Conservation (phyloP, 2,888 invertebrate species). For the Dinocampus coccinellae region DNA sequence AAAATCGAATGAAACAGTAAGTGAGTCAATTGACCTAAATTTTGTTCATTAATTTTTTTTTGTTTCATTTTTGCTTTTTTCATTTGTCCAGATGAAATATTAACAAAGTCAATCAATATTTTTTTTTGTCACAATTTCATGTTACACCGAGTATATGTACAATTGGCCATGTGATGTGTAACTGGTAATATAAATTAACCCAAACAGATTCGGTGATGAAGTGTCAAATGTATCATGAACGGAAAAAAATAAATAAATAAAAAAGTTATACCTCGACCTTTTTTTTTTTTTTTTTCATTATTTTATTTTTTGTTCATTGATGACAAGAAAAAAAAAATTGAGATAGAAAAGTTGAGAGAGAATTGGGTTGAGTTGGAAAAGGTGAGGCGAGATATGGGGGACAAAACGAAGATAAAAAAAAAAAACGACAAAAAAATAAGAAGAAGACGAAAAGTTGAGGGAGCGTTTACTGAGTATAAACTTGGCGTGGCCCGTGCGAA, state of each 20-base stretch:
- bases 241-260: not conserved
- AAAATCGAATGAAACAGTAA: not conserved
- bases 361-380: too few relatives aligned
- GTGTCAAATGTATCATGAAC: too few relatives aligned
- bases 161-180: not conserved
- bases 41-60: not conserved
- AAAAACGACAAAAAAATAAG: too few relatives aligned
- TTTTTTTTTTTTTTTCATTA: not conserved
- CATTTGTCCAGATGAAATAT: not conserved
- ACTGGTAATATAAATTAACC: not conserved
- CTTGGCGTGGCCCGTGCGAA: slow-evolving; percentile 34
- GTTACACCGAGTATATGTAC: not conserved
- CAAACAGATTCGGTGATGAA: not conserved
- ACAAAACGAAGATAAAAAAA: too few relatives aligned
- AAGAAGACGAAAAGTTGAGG: slow-evolving; percentile 32
- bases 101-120: not conserved
- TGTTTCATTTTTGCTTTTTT: not conserved
- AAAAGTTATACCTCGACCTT: not conserved
- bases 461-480: slow-evolving; percentile 44
- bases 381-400: not conserved
- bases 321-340: slow-evolving; percentile 7
- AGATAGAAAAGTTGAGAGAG: slow-evolving; percentile 22
- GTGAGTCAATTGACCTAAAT: not conserved
- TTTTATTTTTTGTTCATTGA: not conserved
- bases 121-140: not conserved